phyloP scores from a whole-genome alignment of 2,113 vertebrate species.

The Trematocara nigrifrons region DNA sequence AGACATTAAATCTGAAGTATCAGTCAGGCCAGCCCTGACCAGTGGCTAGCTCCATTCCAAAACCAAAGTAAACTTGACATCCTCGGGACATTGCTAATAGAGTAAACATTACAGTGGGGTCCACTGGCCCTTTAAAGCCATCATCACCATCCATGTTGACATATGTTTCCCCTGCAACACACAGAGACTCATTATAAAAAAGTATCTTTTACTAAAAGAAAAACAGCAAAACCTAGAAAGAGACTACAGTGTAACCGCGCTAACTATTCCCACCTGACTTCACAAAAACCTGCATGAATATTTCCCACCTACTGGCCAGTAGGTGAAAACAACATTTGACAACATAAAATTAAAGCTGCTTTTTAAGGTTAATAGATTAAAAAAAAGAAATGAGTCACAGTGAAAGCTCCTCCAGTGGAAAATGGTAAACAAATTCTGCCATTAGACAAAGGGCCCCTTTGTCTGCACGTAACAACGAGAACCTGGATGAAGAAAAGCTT shows the following conservation, averaged over 20 bases:
- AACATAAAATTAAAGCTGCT: slow-evolving; percentile 1
- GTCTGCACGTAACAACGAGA: slow-evolving; percentile 32
- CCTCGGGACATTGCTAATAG: slow-evolving; percentile 15
- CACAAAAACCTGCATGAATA: slow-evolving; percentile 1
- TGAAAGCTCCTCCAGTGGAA: slow-evolving; percentile 39
- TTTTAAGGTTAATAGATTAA: slow-evolving; percentile 9
- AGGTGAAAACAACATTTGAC: background rate
- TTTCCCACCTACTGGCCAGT: background rate
- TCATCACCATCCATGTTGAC: slow-evolving; percentile 5
- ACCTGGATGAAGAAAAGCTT: slow-evolving; percentile 52
- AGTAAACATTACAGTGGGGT: background rate
- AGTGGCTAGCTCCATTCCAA: background rate
- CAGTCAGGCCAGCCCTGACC: slow-evolving; percentile 30
- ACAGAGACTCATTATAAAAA: slow-evolving; percentile 39
- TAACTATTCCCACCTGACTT: slow-evolving; percentile 9
- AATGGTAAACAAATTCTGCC: slow-evolving; percentile 50
- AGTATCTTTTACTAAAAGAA: background rate
- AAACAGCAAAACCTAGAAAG: slow-evolving; percentile 28
- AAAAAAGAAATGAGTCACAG: slow-evolving; percentile 19
- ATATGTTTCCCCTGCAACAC: slow-evolving; percentile 34
- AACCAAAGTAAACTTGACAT: slow-evolving; percentile 34
- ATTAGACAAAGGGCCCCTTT: slow-evolving; percentile 49
- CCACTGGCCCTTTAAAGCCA: slow-evolving; percentile 31
- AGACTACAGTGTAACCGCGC: background rate
- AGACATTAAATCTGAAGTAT: slow-evolving; percentile 40